Evolutionary conservation across 2,113 vertebrate genomes (phyloP).

Genomic region (Rhegmatorhina hoffmannsi): DNA sequence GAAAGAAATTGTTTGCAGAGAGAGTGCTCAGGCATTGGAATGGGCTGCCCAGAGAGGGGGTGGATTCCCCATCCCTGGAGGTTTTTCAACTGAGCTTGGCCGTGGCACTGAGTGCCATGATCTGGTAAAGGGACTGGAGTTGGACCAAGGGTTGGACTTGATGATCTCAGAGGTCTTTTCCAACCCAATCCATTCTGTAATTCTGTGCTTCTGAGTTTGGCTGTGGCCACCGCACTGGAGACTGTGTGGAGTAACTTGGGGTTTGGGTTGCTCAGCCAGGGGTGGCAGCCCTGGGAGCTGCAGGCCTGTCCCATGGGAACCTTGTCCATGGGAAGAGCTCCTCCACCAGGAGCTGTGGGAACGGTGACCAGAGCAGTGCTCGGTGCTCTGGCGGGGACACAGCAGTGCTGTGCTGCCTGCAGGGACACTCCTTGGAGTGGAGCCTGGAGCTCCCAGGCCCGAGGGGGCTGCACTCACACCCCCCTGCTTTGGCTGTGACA

Average conservation of each 20-base stretch:
- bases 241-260: accelerated
- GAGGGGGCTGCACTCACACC: accelerated
- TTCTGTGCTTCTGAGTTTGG: not conserved
- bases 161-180: too few relatives aligned
- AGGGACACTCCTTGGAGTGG: not conserved
- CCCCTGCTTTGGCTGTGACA: accelerated
- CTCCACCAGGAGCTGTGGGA: not conserved
- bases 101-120: too few relatives aligned
- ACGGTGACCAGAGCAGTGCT: not conserved
- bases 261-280: not conserved
- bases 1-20: too few relatives aligned
- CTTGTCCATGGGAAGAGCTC: not conserved
- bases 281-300: not conserved
- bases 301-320: accelerated
- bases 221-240: accelerated
- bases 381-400: accelerated
- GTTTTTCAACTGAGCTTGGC: too few relatives aligned
- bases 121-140: too few relatives aligned
- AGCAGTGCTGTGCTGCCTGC: not conserved
- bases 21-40: too few relatives aligned
- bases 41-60: too few relatives aligned
- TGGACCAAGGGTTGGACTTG: too few relatives aligned
- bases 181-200: too few relatives aligned
- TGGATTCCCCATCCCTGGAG: too few relatives aligned
- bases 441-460: accelerated